phyloP scores from a whole-genome alignment of 1,140 invertebrate genomes.

The Saccostrea cuccullata region DNA sequence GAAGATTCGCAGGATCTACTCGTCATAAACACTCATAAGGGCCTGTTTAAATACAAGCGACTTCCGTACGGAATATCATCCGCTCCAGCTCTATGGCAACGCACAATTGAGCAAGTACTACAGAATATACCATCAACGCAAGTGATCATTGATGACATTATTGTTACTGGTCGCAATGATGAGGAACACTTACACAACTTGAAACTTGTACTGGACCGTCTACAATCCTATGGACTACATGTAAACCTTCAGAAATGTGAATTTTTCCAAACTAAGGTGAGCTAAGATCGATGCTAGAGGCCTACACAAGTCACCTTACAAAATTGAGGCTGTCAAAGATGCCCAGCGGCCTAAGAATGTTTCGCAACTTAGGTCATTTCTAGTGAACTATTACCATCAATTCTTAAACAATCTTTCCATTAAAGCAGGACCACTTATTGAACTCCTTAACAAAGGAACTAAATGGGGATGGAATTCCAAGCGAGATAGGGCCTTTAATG shows the following conservation, averaged over 20 bases:
- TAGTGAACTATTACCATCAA: conserved; percentile 41
- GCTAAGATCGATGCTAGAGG: too few relatives aligned
- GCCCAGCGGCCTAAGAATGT: background rate
- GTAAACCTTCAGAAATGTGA: too few relatives aligned
- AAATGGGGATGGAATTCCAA: too few relatives aligned
- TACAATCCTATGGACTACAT: too few relatives aligned
- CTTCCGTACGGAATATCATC: conserved; percentile 78
- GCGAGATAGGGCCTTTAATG: too few relatives aligned
- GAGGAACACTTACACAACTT: conserved; percentile 54
- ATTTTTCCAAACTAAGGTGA: too few relatives aligned
- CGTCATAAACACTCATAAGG: conserved; percentile 58
- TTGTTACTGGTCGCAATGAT: conserved; percentile 63
- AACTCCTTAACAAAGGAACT: too few relatives aligned
- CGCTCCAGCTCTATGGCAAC: conserved; percentile 80
- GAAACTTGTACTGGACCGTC: background rate
- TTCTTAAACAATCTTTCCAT: conserved; percentile 15
- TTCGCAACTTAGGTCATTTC: conserved; percentile 40
- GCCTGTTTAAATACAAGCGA: conserved; percentile 50
- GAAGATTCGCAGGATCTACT: conserved; percentile 61
- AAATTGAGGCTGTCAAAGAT: too few relatives aligned
- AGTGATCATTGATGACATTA: conserved; percentile 47
- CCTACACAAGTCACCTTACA: too few relatives aligned
- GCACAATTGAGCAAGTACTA: conserved; percentile 28
- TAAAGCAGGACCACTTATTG: conserved; percentile 44
- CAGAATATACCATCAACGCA: too few relatives aligned